Conservation (phyloP, 1,140 invertebrate species). For the Drosophila punjabiensis region DNA sequence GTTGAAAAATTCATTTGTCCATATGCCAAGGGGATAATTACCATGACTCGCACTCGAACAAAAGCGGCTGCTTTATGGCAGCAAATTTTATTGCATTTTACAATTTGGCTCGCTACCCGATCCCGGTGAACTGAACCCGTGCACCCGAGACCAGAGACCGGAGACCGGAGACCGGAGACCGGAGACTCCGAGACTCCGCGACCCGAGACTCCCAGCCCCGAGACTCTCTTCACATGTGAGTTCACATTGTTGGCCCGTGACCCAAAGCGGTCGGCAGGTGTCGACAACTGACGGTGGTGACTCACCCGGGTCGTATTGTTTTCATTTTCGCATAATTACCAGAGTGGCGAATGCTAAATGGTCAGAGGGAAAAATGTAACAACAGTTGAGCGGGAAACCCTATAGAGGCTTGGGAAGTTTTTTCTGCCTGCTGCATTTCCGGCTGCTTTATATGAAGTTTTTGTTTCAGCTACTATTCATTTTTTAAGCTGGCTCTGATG, state of each 20-base stretch:
- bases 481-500: constrained; percentile 50
- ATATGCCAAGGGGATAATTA: constrained; percentile 64
- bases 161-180: constrained; percentile 11
- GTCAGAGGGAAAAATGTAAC: constrained; percentile 69
- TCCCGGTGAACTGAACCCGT: constrained; percentile 22
- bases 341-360: constrained; percentile 54
- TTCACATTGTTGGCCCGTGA: constrained; percentile 82
- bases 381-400: constrained; percentile 72
- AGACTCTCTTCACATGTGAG: constrained; percentile 66
- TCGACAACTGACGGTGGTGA: constrained; percentile 64
- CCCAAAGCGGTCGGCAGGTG: constrained; percentile 71
- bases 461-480: constrained; percentile 24
- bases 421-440: constrained; percentile 65
- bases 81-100: constrained; percentile 70
- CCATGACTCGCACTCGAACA: constrained; percentile 70
- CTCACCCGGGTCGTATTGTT: constrained; percentile 65
- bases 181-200: constrained; percentile 3
- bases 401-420: constrained; percentile 56
- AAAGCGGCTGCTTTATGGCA: constrained; percentile 52
- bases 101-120: constrained; percentile 42
- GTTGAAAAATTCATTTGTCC: constrained; percentile 44
- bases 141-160: constrained; percentile 19
- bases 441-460: constrained; percentile 55
- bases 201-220: not conserved
- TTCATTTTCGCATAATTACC: constrained; percentile 81